Conservation (phyloP, 1,140 invertebrate genomes). For the Drosophila leontia region DNA sequence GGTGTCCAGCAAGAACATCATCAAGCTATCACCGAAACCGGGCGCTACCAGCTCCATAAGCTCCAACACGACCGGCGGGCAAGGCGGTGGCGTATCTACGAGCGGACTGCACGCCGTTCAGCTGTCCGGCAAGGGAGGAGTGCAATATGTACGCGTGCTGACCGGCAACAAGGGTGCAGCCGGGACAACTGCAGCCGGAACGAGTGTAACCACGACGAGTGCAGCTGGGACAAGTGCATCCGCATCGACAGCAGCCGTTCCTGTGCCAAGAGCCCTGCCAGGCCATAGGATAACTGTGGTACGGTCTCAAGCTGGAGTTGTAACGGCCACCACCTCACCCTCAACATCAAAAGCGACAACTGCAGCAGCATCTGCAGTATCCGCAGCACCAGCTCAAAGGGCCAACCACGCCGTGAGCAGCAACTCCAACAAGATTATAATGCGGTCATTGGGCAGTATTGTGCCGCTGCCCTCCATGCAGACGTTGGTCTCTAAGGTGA, state of each 20-base stretch:
- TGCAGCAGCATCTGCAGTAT: neutral
- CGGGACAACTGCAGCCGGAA: conserved; percentile 18
- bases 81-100: neutral
- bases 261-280: conserved; percentile 14
- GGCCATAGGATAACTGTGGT: conserved; percentile 49
- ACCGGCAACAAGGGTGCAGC: conserved; percentile 30
- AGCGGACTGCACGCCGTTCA: conserved; percentile 71
- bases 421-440: conserved; percentile 66
- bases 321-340: conserved; percentile 1
- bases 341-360: conserved; percentile 8
- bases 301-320: conserved; percentile 15
- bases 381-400: neutral
- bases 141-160: conserved; percentile 80
- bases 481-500: conserved; percentile 64
- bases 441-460: conserved; percentile 65
- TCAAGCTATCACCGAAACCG: conserved; percentile 74
- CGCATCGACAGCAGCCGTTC: neutral
- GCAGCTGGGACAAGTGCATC: conserved; percentile 17
- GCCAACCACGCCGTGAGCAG: conserved; percentile 39
- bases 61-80: conserved; percentile 4
- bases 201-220: conserved; percentile 75
- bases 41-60: conserved; percentile 9
- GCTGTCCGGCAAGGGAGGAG: conserved; percentile 66
- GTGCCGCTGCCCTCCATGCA: conserved; percentile 62
- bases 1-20: conserved; percentile 70